phyloP scores from a whole-genome alignment of 2,888 invertebrate species.

The Neria commutata region DNA sequence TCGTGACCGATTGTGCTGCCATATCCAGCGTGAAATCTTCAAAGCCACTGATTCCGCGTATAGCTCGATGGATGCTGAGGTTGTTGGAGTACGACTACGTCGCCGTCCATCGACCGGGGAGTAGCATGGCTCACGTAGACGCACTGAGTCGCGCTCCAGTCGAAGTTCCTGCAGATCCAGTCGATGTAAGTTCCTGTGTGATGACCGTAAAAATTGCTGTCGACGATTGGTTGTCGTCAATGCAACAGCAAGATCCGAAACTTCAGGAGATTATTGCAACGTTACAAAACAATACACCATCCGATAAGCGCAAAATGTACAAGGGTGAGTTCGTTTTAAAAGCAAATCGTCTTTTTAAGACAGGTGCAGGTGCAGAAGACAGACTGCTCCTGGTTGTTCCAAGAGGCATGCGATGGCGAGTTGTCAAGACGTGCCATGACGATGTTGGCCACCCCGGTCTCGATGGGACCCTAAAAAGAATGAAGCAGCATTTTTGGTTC shows the following conservation, averaged over 20 bases:
- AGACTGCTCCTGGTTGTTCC: slow-evolving; percentile 9
- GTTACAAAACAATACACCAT: neutral
- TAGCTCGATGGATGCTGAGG: slow-evolving; percentile 15
- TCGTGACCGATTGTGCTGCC: neutral
- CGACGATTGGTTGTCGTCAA: slow-evolving; percentile 2
- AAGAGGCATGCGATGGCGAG: slow-evolving; percentile 12
- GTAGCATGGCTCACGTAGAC: neutral
- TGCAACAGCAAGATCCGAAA: slow-evolving; percentile 5
- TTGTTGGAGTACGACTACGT: slow-evolving; percentile 17
- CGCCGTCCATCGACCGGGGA: neutral
- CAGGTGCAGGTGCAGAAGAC: neutral
- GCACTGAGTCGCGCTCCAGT: neutral
- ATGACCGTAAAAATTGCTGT: neutral
- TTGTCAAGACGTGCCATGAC: slow-evolving; percentile 17
- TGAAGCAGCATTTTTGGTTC: slow-evolving; percentile 21
- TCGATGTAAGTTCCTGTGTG: neutral
- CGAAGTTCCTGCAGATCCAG: neutral
- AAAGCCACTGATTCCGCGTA: neutral
- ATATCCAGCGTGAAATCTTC: neutral
- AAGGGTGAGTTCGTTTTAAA: slow-evolving; percentile 7
- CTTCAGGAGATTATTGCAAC: neutral
- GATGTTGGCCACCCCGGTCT: slow-evolving; percentile 15
- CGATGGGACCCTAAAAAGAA: slow-evolving; percentile 3
- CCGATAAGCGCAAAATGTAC: neutral
- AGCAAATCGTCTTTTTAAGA: slow-evolving; percentile 14